Evolutionary conservation across 2,113 vertebrate species (phyloP).

Genomic region (Pachycephala philippinensis): DNA sequence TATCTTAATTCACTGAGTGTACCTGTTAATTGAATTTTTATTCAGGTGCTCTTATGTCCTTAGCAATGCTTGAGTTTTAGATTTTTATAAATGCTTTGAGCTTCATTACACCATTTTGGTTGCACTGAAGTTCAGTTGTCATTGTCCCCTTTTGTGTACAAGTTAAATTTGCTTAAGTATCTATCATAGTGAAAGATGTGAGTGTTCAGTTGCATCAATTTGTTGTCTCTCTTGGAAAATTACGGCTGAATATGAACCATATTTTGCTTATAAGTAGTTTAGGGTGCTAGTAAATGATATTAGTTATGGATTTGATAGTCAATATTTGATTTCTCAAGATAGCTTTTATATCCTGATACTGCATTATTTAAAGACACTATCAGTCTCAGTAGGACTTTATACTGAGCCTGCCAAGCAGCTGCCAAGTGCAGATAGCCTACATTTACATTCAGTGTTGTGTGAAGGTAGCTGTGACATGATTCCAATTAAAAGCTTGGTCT

Average conservation of each 20-base stretch:
- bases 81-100: neutral
- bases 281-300: neutral
- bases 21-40: neutral
- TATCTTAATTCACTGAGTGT: neutral
- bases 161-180: neutral
- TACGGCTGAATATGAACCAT: neutral
- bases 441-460: conserved; percentile 52
- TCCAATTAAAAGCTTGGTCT: conserved; percentile 63
- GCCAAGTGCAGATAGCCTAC: conserved; percentile 48
- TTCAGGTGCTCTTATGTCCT: neutral
- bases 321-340: conserved; percentile 47
- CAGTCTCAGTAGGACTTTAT: conserved; percentile 29
- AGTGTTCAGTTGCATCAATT: neutral
- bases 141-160: neutral
- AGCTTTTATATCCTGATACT: neutral
- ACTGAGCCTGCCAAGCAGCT: conserved; percentile 53
- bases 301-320: neutral
- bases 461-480: conserved; percentile 52
- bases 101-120: neutral
- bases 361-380: conserved; percentile 32
- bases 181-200: neutral
- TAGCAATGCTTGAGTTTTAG: neutral
- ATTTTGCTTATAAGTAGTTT: neutral
- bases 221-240: neutral
- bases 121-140: neutral